These are phyloP conservation scores for Baryphthengus martii DNA, from an alignment of 2,113 vertebrate genomes.

Conservation along the genomic window DNA sequence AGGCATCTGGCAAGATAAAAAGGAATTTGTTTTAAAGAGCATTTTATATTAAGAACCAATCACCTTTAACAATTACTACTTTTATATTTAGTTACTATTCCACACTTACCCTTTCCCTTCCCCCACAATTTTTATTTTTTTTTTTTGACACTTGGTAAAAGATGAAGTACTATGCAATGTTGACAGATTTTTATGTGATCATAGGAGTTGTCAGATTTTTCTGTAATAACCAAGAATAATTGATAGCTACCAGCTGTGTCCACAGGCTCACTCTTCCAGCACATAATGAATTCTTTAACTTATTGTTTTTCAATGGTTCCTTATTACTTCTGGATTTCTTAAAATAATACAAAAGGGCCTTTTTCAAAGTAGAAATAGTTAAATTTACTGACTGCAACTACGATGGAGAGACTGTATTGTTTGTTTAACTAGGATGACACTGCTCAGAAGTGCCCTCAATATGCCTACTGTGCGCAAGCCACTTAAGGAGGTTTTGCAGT, in stretches of 20 bases:
- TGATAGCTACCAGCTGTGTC: slow-evolving; percentile 80
- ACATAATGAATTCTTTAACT: slow-evolving; percentile 67
- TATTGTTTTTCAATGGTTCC: slow-evolving; percentile 69
- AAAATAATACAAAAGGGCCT: slow-evolving; percentile 54
- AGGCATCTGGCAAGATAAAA: slow-evolving; percentile 50
- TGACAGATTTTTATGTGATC: slow-evolving; percentile 70
- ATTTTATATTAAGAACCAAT: not conserved
- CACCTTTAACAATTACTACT: slow-evolving; percentile 31
- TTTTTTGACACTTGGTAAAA: slow-evolving; percentile 60
- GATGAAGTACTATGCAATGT: slow-evolving; percentile 57
- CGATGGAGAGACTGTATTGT: slow-evolving; percentile 45
- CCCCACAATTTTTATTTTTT: slow-evolving; percentile 20
- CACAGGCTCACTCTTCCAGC: slow-evolving; percentile 50
- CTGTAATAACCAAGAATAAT: slow-evolving; percentile 68
- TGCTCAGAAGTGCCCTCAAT: slow-evolving; percentile 19
- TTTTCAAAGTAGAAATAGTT: slow-evolving; percentile 61
- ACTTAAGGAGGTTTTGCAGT: not conserved
- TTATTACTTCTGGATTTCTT: slow-evolving; percentile 65
- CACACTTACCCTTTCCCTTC: slow-evolving; percentile 26
- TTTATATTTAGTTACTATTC: slow-evolving; percentile 24
- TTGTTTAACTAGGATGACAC: slow-evolving; percentile 56
- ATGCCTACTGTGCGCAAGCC: slow-evolving; percentile 37
- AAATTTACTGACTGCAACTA: slow-evolving; percentile 56
- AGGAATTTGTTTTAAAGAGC: slow-evolving; percentile 3
- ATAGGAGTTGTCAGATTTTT: slow-evolving; percentile 66